These are phyloP conservation scores for Neoitamus cyanurus DNA, from an alignment of 2,888 invertebrate genomes.

Conservation along the genomic window DNA sequence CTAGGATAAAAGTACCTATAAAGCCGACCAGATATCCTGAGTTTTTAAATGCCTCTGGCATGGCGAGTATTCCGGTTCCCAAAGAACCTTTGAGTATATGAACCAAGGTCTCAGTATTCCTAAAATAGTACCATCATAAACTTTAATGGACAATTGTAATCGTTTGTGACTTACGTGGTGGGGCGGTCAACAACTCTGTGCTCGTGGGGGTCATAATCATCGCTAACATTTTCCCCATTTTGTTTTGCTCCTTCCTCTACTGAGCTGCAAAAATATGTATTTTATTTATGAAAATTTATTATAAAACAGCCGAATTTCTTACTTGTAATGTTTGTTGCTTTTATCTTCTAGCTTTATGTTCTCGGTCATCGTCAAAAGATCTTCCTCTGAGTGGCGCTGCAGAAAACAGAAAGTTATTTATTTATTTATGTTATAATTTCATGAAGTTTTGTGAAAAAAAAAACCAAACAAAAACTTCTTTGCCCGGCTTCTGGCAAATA, in stretches of 20 bases:
- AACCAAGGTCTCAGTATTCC: slow-evolving; percentile 40
- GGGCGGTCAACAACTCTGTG: slow-evolving; percentile 73
- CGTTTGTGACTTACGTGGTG: slow-evolving; percentile 71
- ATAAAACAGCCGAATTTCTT: not conserved
- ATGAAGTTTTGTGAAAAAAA: no score
- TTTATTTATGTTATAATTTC: no score
- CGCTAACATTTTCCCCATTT: slow-evolving; percentile 53
- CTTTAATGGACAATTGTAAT: not conserved
- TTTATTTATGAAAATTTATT: not conserved
- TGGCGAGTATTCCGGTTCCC: slow-evolving; percentile 93
- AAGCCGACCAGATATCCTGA: slow-evolving; percentile 84
- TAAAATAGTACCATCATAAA: not conserved
- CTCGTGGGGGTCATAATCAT: slow-evolving; percentile 72
- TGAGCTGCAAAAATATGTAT: slow-evolving; percentile 1
- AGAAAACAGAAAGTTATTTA: not conserved
- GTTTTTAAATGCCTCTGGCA: slow-evolving; percentile 92
- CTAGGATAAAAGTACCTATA: slow-evolving; percentile 81
- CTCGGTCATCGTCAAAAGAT: slow-evolving; percentile 22
- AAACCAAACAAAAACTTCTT: no score
- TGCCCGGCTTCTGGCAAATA: no score
- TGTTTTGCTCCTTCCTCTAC: slow-evolving; percentile 5
- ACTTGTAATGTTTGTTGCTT: slow-evolving; percentile 32
- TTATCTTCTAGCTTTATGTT: slow-evolving; percentile 38
- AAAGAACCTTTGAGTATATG: slow-evolving; percentile 82
- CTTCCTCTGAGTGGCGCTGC: not conserved